Conservation (phyloP, 1,140 invertebrate species). For the Panagrolaimus sp. region DNA sequence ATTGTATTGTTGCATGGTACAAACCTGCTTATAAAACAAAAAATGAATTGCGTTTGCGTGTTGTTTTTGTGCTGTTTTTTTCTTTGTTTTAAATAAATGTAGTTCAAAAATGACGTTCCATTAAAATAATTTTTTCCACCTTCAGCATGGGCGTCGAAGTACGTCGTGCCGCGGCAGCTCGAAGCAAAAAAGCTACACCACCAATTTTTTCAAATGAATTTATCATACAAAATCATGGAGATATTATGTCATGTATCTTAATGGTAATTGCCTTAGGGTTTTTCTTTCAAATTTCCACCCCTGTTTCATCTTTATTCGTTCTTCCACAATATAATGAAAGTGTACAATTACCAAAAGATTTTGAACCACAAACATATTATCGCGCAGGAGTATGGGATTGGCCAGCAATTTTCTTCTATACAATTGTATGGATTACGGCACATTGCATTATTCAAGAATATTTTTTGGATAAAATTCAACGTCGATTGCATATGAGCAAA, state of each 20-base stretch:
- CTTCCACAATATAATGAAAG: slow-evolving; percentile 55
- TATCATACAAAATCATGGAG: slow-evolving; percentile 97
- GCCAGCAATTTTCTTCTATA: slow-evolving; percentile 88
- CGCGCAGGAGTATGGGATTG: slow-evolving; percentile 81
- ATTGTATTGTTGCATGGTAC: too few species aligned
- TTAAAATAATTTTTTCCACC: background rate
- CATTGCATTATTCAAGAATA: slow-evolving; percentile 97
- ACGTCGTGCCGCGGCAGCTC: slow-evolving; percentile 34
- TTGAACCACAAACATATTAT: slow-evolving; percentile 63
- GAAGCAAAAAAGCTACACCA: slow-evolving; percentile 65
- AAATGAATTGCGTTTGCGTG: background rate
- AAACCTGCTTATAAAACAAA: too few species aligned
- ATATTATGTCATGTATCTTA: slow-evolving; percentile 93
- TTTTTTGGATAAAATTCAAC: slow-evolving; percentile 89
- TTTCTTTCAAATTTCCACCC: slow-evolving; percentile 73
- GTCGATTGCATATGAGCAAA: slow-evolving; percentile 90
- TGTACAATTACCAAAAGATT: slow-evolving; percentile 1
- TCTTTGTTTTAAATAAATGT: background rate
- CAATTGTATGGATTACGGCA: slow-evolving; percentile 87
- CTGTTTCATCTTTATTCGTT: slow-evolving; percentile 45
- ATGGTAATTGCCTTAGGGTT: slow-evolving; percentile 87
- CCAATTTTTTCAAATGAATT: slow-evolving; percentile 97
- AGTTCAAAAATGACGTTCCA: too few species aligned
- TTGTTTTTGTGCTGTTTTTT: slow-evolving; percentile 12
- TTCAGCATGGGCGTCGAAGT: slow-evolving; percentile 38